Base-by-base conservation (phyloP, 2,113 vertebrate genomes). In the Azemiops feae region DNA sequence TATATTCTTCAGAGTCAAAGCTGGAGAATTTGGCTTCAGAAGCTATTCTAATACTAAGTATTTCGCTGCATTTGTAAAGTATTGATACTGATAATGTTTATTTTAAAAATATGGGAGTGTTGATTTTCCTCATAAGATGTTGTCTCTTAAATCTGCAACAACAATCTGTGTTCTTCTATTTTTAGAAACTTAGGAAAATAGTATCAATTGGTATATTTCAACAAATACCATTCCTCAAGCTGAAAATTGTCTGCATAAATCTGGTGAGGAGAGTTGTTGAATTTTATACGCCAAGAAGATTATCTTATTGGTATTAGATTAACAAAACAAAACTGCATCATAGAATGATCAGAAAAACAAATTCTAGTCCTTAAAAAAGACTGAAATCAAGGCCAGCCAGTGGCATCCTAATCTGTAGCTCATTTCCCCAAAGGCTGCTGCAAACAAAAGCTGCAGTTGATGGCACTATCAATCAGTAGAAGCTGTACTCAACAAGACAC, bases 181-280 rank as follows among this genome's bases (percentile, higher is more conserved):
- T 86, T 93, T 58, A 91, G 52, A 58, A 85, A 87, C 57, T 54
- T 89, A 87, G 22, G 88, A 92, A 91, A 97, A 93, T 93, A 2
- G 30, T 50, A 95, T 91, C 52, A 95, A 92, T 18, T 87, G 93
- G 92, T 74, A 87, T 87, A 95, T 91, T 22, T 27, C 92, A 94
- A 95, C 87, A 60, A 93, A 58, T 45, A 69, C 87, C 52, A 91
- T 91, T 10, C 4, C 95, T 90, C 87, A 92, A 93, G 89, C 43
- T 92, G 4, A 52, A 91, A 92, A 54, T 88, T 90, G 47, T 69
- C 27, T 87, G 60, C 43, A 87, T 53, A 86, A 14, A 10, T 50
- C 85, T 91, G n/a, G 0, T 50, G 20, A 88, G 0, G 81, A 55
- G 81, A 86, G 53, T 0, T 39, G 34, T 0, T 2, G 74, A 94